phyloP scores from a whole-genome alignment of 2,888 invertebrate species.

The Oasisia sp. region DNA sequence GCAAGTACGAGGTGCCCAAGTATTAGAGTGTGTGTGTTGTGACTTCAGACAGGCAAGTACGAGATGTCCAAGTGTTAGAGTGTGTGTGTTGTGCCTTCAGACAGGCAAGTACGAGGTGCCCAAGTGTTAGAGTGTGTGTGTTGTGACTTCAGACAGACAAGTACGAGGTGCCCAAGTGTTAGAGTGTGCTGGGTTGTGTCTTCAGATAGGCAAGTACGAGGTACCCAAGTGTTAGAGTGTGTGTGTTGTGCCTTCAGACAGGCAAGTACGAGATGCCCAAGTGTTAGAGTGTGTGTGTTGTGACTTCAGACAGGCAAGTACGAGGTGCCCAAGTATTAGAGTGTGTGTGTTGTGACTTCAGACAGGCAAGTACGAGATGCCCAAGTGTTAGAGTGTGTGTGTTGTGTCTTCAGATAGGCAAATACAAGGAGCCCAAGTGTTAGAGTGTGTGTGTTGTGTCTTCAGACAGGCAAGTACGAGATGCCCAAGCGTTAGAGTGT shows the following conservation, averaged over 20 bases:
- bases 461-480: conserved; percentile 77
- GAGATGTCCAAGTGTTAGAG: conserved; percentile 73
- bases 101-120: conserved; percentile 79
- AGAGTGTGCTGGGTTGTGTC: neutral
- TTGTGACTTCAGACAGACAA: conserved; percentile 72
- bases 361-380: conserved; percentile 78
- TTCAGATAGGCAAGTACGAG: conserved; percentile 77
- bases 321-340: conserved; percentile 72
- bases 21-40: conserved; percentile 52
- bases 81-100: conserved; percentile 65
- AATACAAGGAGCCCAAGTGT: conserved; percentile 77
- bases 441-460: neutral
- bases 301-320: conserved; percentile 75
- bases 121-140: conserved; percentile 64
- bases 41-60: conserved; percentile 75
- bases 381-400: conserved; percentile 68
- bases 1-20: conserved; percentile 77
- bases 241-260: conserved; percentile 66
- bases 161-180: conserved; percentile 76
- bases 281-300: conserved; percentile 61
- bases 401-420: conserved; percentile 71
- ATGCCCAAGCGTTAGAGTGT: conserved; percentile 72
- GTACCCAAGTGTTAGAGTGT: conserved; percentile 72
- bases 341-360: conserved; percentile 58
- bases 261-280: conserved; percentile 78